phyloP scores from a whole-genome alignment of 1,140 invertebrate species.

The Mya arenaria region DNA sequence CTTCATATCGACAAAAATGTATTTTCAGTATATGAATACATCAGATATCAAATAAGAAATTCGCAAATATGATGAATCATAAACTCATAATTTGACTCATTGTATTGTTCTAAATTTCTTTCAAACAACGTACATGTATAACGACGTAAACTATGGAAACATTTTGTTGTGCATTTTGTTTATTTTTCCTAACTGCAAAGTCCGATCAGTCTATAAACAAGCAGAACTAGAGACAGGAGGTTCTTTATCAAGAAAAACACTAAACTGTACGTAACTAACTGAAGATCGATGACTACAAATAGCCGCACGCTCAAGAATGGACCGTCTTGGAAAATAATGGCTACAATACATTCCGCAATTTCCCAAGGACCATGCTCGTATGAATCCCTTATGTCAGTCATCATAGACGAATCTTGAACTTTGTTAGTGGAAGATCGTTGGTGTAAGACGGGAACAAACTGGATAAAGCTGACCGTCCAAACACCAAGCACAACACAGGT shows the following conservation, averaged over 20 bases:
- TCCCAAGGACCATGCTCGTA: constrained; percentile 21
- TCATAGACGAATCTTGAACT: no score
- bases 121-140: no score
- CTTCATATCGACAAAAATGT: no score
- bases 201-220: neutral
- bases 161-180: no score
- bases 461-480: constrained; percentile 90
- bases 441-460: constrained; percentile 80
- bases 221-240: constrained; percentile 84
- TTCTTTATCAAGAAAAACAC: constrained; percentile 95
- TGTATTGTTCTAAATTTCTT: no score
- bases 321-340: constrained; percentile 84
- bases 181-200: no score
- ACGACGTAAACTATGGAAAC: no score
- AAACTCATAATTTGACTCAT: no score
- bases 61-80: no score
- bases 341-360: neutral
- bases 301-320: constrained; percentile 91
- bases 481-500: constrained; percentile 60
- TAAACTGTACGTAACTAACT: constrained; percentile 95
- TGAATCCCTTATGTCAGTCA: neutral
- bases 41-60: no score
- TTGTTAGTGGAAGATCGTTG: no score
- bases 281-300: constrained; percentile 90
- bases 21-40: no score